These are phyloP conservation scores for Drosophila persimilis DNA, from an alignment of 1,140 invertebrate genomes.

Conservation along the genomic window DNA sequence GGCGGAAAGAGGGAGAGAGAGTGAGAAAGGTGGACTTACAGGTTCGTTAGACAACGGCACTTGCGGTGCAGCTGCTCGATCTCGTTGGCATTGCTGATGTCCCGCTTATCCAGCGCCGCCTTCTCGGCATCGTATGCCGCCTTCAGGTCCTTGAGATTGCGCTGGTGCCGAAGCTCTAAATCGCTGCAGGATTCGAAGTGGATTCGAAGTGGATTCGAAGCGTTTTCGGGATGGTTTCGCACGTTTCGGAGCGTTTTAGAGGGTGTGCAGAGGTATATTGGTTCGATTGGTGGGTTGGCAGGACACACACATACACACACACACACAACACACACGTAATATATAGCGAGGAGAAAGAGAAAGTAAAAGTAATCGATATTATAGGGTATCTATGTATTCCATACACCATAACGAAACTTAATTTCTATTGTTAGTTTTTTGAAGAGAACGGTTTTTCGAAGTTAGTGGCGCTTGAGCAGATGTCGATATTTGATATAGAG, in stretches of 20 bases:
- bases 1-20: constrained; percentile 21
- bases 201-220: not conserved
- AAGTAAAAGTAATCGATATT: constrained; percentile 15
- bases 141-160: constrained; percentile 80
- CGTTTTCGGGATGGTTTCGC: not conserved
- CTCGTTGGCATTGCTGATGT: constrained; percentile 83
- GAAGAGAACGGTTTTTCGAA: not conserved
- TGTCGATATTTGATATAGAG: constrained; percentile 75
- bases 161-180: constrained; percentile 77
- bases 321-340: constrained; percentile 27
- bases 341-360: constrained; percentile 32
- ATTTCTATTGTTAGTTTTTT: constrained; percentile 4
- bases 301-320: constrained; percentile 49
- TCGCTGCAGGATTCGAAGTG: constrained; percentile 53
- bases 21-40: constrained; percentile 81
- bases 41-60: constrained; percentile 84
- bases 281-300: constrained; percentile 10
- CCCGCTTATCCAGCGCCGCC: constrained; percentile 76
- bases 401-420: not conserved
- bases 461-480: constrained; percentile 57
- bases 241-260: constrained; percentile 32
- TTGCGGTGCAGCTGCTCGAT: constrained; percentile 84
- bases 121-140: constrained; percentile 80
- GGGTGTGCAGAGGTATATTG: constrained; percentile 26
- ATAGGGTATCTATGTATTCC: too few relatives aligned